Evolutionary conservation across 2,113 vertebrate genomes (phyloP), one percentile per base, ranked within the genome.

Genomic region (Grammomys surdaster): DNA sequence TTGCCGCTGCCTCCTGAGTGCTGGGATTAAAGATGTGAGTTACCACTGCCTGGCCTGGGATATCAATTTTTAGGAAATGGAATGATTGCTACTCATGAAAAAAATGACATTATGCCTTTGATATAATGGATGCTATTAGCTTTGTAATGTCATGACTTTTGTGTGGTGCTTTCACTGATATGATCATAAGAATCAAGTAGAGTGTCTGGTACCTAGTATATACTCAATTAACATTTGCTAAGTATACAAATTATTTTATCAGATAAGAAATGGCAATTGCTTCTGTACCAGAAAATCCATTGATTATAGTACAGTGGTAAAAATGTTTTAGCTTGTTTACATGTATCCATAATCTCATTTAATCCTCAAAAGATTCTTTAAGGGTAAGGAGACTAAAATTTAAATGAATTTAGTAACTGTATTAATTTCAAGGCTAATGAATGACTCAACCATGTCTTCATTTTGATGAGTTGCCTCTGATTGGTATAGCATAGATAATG

Each of bases 251-350:
- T 93, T 36, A 51, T 60, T 89, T 94, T 87, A 58, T 88, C 63
- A 94, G 78, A 73, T 19, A 93, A 89, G 58, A 70, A 96, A 36
- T 88, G 24, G 26, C 43, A 67, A 60, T 89, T 93, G 0, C 67
- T 95, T 97, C 73, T 95, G 10, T 75, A n/a, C 31, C 89, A 87
- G 13, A 60, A 86, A 90, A 93, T 76, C 26, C 22, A 93, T 82
- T 94, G 81, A 84, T 95, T 88, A 65, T 90, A 92, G 88, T 58
- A 69, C 24, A 91, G 36, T 91, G 75, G 77, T 31, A 67, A 92
- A 94, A 75, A 77, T 91, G 56, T 93, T 94, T 69, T 94, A 87
- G 65, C 28, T 77, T 93, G 4, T 93, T 94, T 89, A 60, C 5
- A 43, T 87, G 8, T 65, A 84, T 78, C 28, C 3, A 24, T 56